Evolutionary conservation across 2,113 vertebrate species (phyloP).

Genomic region (Catharus fuscescens): DNA sequence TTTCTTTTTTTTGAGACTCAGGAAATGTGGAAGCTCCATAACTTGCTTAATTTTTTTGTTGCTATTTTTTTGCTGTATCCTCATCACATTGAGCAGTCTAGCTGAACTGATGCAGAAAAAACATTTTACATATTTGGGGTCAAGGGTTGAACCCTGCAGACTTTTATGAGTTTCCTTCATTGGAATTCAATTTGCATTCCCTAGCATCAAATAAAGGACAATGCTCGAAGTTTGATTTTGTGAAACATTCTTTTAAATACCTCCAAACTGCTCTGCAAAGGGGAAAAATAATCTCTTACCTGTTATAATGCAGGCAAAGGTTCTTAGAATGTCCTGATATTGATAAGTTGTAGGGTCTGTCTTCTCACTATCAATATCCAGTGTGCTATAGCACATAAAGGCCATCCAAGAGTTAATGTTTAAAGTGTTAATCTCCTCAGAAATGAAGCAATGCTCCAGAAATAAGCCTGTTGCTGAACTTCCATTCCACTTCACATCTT

Average conservation of each 20-base stretch:
- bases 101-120: background rate
- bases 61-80: background rate
- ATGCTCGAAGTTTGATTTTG: background rate
- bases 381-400: background rate
- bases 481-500: conserved; percentile 42
- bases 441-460: conserved; percentile 44
- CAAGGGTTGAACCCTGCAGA: background rate
- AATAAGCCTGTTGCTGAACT: conserved; percentile 54
- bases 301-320: background rate
- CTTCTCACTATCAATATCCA: background rate
- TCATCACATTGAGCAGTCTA: background rate
- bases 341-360: background rate
- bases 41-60: background rate
- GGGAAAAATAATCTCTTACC: background rate
- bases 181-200: background rate
- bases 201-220: background rate
- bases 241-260: background rate
- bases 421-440: conserved; percentile 14
- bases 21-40: background rate
- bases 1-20: background rate
- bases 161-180: background rate
- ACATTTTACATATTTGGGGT: background rate
- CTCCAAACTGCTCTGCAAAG: background rate
- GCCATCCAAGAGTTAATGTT: conserved; percentile 4
- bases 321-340: background rate